Base-by-base conservation (phyloP, 1,140 invertebrate species). In the Cydia splendana region DNA sequence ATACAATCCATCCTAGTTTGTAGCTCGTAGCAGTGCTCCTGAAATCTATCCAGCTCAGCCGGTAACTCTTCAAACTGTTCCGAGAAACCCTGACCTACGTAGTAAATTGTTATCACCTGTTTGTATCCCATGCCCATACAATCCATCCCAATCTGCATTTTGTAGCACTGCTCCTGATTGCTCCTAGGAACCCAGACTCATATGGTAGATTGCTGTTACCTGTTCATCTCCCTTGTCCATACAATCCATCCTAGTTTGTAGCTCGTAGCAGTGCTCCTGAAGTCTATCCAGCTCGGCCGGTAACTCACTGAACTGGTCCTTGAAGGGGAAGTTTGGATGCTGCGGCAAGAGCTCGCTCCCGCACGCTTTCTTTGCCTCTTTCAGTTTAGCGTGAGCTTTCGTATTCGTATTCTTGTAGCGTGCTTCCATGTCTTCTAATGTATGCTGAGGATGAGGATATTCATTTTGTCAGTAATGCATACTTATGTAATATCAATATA, bases 131-230 rank as follows among this genome's bases (percentile, higher is more conserved):
- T 90, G 13, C 91, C 93, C 89, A 96, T 93, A 84, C 95, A 96
- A 62, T 95, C 94, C 67, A 96, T 94, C 86, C 95, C 94, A 0
- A 95, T 95, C 85, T 96, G 94, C n/a, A 95, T 85, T 30, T 95
- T 94, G 65, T 94, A 92, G 53, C 96, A 95, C 42, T 94, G 90
- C 13, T 94, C 93, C 77, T 96, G 94, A 34, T 5, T 34, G 30
- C 34, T 30, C 30, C 30, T 30, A 30, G 30, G 3, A 30, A 30
- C 30, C 30, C 30, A 2, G 30, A 30, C 30, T 30, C 30, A 30
- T 4, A 4, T 30, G 3, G 30, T 30, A 30, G 3, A 30, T 30
- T 30, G 30, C 30, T 4, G 30, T 30, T 30, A 30, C 30, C 30
- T 30, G 30, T 30, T 30, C 30, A 4, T 30, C 30, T 30, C 30